Evolutionary conservation across 2,888 invertebrate species (phyloP).

Genomic region (Yponomeuta sedellus): DNA sequence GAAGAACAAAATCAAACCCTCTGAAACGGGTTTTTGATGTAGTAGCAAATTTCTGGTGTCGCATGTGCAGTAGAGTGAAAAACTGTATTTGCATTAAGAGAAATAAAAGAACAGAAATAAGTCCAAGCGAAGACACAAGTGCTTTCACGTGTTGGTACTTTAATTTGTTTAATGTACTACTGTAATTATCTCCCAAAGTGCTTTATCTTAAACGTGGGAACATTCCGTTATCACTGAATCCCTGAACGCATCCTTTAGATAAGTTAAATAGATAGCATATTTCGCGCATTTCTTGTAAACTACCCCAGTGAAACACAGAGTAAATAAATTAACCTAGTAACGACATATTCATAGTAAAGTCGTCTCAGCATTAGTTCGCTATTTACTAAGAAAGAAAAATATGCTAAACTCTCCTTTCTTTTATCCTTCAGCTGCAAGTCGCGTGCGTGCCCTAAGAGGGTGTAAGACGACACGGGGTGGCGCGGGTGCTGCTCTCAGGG

Average conservation of each 20-base stretch:
- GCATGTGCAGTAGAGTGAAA: conserved; percentile 34
- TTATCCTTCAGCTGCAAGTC: conserved; percentile 81
- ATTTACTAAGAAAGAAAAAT: no score
- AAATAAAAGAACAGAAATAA: conserved; percentile 21
- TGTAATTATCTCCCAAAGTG: neutral
- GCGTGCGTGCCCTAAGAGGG: conserved; percentile 81
- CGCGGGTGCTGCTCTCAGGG: conserved; percentile 83
- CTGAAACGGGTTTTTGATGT: conserved; percentile 19
- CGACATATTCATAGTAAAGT: no score
- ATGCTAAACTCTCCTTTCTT: neutral
- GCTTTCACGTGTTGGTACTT: conserved; percentile 10
- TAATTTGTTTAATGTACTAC: neutral
- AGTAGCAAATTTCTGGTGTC: conserved; percentile 28
- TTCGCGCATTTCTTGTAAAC: no score
- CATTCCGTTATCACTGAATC: neutral
- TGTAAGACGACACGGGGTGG: conserved; percentile 64
- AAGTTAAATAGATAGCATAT: no score
- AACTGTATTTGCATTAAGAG: conserved; percentile 29
- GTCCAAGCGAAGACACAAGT: conserved; percentile 14
- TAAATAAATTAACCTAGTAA: no score
- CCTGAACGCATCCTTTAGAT: no score
- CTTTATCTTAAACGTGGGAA: neutral
- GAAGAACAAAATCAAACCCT: conserved; percentile 14
- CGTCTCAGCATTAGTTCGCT: no score
- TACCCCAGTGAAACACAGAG: no score